Base-by-base conservation (phyloP, 2,113 vertebrate genomes). In the Pseudopodoces humilis region DNA sequence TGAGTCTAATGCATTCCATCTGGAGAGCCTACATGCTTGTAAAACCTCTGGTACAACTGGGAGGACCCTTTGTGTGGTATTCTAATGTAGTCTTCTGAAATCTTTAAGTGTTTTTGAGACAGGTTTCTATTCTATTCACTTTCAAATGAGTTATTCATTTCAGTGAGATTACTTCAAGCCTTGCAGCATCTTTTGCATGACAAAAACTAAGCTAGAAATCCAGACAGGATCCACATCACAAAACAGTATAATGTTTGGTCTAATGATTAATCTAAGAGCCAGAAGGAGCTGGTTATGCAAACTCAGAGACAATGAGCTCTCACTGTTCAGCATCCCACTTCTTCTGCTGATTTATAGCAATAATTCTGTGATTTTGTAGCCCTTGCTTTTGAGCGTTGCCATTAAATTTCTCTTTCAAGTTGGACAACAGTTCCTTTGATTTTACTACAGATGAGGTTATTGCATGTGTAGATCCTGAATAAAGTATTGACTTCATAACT, bases 91-190 rank as follows among this genome's bases (percentile, higher is more conserved):
- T 39, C 68, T 90, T 92, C 87, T 70, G 43, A 95, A 95, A 88
- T 83, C 63, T 80, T 83, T 63, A 76, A 94, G 70, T 2, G 7
- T 77, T 94, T 92, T 79, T 35, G 77, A 93, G 64, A 70, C 43
- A 92, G 47, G 59, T 81, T 39, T 93, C 44, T 72, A 16, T 67
- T 86, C 80, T 39, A 86, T 94, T 94, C 79, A 90, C 55, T 96
- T 95, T 93, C 90, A 97, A 93, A 97, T 88, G 86, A 94, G 83
- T 69, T 94, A 93, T 91, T 97, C 58, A 91, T 95, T 88, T 94
- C 79, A 44, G 50, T 59, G 55, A 92, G 82, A 92, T 91, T 90
- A 31, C 67, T 94, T 92, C 75, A 95, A 92, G 67, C 52, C 50
- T 80, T 59, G 31, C 67, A 83, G 35, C 39, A 72, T 83, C 53